Conservation (phyloP, 1,140 invertebrate genomes). For the Aphaenogaster ashmeadi region DNA sequence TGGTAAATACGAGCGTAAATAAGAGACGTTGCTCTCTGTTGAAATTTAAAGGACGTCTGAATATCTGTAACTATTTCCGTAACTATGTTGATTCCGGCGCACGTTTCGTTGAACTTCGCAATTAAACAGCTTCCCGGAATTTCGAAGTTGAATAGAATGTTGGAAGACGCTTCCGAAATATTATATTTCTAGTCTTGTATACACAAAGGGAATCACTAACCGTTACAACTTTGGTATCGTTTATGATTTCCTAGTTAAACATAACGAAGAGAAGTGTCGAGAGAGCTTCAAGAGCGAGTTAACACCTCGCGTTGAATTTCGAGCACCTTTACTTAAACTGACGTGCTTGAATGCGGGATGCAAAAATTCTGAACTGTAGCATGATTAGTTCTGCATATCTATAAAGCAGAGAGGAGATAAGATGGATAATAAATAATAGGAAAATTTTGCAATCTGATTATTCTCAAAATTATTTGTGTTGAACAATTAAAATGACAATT, state of each 20-base stretch:
- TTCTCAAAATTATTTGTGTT: slow-evolving; percentile 6
- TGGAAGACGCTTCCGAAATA: slow-evolving; percentile 35
- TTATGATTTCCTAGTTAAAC: slow-evolving; percentile 45
- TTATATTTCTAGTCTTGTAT: slow-evolving; percentile 33
- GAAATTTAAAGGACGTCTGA: slow-evolving; percentile 54
- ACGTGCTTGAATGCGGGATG: not conserved
- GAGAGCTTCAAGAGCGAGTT: not conserved
- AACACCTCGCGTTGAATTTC: not conserved
- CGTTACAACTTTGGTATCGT: not conserved
- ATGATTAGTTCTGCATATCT: not conserved
- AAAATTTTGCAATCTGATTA: not conserved
- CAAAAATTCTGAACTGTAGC: not conserved
- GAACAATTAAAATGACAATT: slow-evolving; percentile 19
- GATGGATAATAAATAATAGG: not conserved
- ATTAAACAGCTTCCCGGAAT: slow-evolving; percentile 49
- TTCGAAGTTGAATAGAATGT: slow-evolving; percentile 42
- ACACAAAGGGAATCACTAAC: slow-evolving; percentile 39
- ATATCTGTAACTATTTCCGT: slow-evolving; percentile 42
- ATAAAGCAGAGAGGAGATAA: not conserved
- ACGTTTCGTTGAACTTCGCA: slow-evolving; percentile 55
- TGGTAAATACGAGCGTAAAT: slow-evolving; percentile 58
- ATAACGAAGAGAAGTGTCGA: not conserved
- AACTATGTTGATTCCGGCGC: slow-evolving; percentile 43
- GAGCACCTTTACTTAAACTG: not conserved
- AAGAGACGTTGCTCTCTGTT: slow-evolving; percentile 39